phyloP scores from a whole-genome alignment of 2,888 invertebrate species.

The Eutolmus rufibarbis region DNA sequence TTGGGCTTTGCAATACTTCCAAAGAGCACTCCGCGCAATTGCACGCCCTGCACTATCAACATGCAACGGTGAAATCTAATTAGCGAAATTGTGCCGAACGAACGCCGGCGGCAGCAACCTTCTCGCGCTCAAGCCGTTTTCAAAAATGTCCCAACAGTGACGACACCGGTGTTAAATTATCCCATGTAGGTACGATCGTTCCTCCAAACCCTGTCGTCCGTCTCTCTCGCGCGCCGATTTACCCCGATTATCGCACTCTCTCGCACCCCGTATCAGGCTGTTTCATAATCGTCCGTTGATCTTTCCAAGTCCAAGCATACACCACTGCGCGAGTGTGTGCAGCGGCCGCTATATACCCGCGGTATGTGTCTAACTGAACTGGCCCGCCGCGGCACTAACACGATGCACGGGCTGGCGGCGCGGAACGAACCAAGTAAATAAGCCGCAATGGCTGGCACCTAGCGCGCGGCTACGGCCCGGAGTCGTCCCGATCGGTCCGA shows the following conservation, averaged over 20 bases:
- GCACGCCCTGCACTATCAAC: background rate
- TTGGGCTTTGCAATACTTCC: background rate
- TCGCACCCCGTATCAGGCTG: background rate
- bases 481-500: background rate
- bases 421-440: slow-evolving; percentile 15
- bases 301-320: slow-evolving; percentile 1
- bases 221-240: background rate
- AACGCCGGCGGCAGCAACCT: background rate
- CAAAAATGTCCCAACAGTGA: slow-evolving; percentile 17
- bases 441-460: background rate
- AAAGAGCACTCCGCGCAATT: background rate
- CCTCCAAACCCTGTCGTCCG: background rate
- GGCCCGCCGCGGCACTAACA: background rate
- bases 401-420: background rate
- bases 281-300: slow-evolving; percentile 43
- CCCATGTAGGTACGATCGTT: background rate
- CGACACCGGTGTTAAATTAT: background rate
- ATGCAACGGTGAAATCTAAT: background rate
- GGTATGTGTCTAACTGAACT: background rate
- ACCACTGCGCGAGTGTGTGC: background rate
- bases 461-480: background rate
- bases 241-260: background rate
- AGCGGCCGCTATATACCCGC: background rate
- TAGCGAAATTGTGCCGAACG: background rate
- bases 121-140: background rate